These are phyloP conservation scores for Tursiops truncatus DNA, from an alignment of 2,113 vertebrate genomes.

Conservation along the genomic window DNA sequence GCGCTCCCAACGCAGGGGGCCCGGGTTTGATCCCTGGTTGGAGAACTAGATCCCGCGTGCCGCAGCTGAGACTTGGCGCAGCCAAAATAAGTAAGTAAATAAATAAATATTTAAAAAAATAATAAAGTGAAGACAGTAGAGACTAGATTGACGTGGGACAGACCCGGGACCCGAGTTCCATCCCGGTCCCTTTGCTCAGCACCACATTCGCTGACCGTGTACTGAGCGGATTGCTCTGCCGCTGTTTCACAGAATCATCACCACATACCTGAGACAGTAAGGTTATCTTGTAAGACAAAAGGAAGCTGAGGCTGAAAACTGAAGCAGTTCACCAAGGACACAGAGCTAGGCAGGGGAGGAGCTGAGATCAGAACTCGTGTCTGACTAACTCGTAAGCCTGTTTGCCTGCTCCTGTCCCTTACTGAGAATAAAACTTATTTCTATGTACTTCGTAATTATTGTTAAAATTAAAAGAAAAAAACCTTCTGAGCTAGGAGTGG, in stretches of 20 bases:
- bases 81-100: too few relatives aligned
- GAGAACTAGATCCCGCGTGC: too few relatives aligned
- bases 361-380: neutral
- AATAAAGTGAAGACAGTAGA: neutral
- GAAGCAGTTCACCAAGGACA: neutral
- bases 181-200: neutral
- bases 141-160: neutral
- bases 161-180: neutral
- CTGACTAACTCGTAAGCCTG: neutral
- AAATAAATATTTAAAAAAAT: too few relatives aligned
- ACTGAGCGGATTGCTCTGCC: neutral
- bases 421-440: neutral
- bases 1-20: too few relatives aligned
- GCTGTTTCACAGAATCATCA: neutral
- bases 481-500: neutral
- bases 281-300: neutral
- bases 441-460: neutral
- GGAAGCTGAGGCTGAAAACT: neutral
- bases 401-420: neutral
- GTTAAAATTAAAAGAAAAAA: neutral
- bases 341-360: neutral
- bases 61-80: too few relatives aligned
- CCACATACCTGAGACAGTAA: neutral
- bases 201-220: accelerated
- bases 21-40: too few relatives aligned